phyloP scores from a whole-genome alignment of 2,888 invertebrate genomes.

The Hemistola chrysoprasaria region DNA sequence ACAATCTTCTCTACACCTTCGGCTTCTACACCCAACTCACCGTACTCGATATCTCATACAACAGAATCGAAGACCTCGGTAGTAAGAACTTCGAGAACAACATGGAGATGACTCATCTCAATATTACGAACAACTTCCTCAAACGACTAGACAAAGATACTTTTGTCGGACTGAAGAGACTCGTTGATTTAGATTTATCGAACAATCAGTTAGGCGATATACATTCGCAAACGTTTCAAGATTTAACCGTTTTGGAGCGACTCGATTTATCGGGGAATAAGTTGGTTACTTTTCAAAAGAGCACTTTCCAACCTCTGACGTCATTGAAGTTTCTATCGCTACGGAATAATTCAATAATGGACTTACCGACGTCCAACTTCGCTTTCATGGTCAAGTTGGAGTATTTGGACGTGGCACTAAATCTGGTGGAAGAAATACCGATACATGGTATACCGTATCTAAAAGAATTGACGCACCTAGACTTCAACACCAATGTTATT shows the following conservation, averaged over 20 bases:
- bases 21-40: conserved; percentile 91
- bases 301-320: conserved; percentile 86
- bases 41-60: conserved; percentile 91
- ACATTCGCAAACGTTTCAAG: conserved; percentile 88
- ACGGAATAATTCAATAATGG: conserved; percentile 89
- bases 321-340: conserved; percentile 88
- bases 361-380: conserved; percentile 87
- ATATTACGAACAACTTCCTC: conserved; percentile 89
- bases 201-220: conserved; percentile 89
- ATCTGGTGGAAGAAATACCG: conserved; percentile 88
- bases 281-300: conserved; percentile 87
- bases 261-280: conserved; percentile 90
- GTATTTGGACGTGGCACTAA: conserved; percentile 89
- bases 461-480: conserved; percentile 86
- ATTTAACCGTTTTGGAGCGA: conserved; percentile 87
- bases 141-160: conserved; percentile 88
- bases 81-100: conserved; percentile 91
- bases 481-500: conserved; percentile 89
- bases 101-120: conserved; percentile 86
- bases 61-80: conserved; percentile 90
- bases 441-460: conserved; percentile 88
- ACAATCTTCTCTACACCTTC: conserved; percentile 89
- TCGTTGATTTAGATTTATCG: conserved; percentile 87
- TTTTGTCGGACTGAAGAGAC: conserved; percentile 86
- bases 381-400: conserved; percentile 85